Evolutionary conservation across 2,113 vertebrate species (phyloP), one percentile per base, ranked within the genome.

Genomic region (Pogonocichla stellata): DNA sequence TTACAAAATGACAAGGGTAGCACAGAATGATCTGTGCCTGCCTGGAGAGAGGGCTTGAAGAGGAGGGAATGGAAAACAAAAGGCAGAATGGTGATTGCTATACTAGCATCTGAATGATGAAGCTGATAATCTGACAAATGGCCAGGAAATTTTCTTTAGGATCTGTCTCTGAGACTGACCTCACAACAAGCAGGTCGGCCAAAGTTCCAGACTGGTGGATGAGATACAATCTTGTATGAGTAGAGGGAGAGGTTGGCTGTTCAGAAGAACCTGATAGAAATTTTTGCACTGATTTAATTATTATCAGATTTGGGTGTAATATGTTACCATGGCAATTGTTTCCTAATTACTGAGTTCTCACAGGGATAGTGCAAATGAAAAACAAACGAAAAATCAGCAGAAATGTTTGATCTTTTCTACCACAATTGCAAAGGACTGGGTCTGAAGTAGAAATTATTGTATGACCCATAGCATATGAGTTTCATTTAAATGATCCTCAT

Each of bases 401-500:
- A n/a, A 45, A n/a, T 72, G n/a, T 88, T 93, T 90, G 70, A 58
- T 80, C 82, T 87, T 83, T 65, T 65, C 57, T 86, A 42, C 48
- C 65, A 58, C 24, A 69, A 31, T 80, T 78, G 61, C 43, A 78
- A 80, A 60, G 53, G 42, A 45, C 47, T 64, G 56, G 14, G 12
- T 43, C 74, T 80, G 47, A 71, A 74, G 16, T 45, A 38, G 88
- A 54, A 78, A 48, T 2, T 10, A 66, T 19, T 83, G 20, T n/a
- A 2, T 71, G 61, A 71, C 60, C 72, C 61, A 25, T 8, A 47
- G 36, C 88, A 90, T 93, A 34, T 80, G 92, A 78, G 43, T 93
- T 94, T 95, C 72, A 83, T 94, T 95, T 96, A 90, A 28, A 43
- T 94, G 66, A 92, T 93, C 80, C 51, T 93, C 18, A 5, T 60